Conservation (phyloP, 2,113 vertebrate genomes). For the Cyrtonyx montezumae region DNA sequence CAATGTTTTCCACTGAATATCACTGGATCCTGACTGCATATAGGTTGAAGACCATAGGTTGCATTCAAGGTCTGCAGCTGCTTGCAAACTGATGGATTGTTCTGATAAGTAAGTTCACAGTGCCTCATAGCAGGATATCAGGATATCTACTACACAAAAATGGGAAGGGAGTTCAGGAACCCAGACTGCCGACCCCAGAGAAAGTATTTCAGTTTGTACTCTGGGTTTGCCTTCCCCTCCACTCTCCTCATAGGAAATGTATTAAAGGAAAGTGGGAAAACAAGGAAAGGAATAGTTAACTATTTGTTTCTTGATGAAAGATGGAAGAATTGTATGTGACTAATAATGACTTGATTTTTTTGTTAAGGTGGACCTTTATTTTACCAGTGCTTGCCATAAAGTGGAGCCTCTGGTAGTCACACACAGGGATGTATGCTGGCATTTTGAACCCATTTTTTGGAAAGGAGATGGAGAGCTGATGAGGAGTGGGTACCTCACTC, state of each 20-base stretch:
- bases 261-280: background rate
- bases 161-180: background rate
- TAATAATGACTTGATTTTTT: background rate
- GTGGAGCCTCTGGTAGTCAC: background rate
- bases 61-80: background rate
- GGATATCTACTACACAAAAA: background rate
- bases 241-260: background rate
- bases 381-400: background rate
- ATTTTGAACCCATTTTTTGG: background rate
- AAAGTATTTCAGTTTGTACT: background rate
- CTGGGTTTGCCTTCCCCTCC: background rate
- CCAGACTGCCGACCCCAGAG: background rate
- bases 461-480: background rate
- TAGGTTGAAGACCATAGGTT: background rate
- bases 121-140: background rate
- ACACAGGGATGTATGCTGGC: background rate
- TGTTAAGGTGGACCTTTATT: background rate
- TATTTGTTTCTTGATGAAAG: background rate
- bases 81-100: background rate
- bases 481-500: background rate
- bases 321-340: background rate
- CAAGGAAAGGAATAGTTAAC: background rate
- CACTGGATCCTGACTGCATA: background rate
- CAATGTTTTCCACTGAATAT: background rate
- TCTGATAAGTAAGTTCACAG: background rate